These are phyloP conservation scores for Pristionchus mayeri DNA, from an alignment of 2,888 invertebrate species.

Conservation along the genomic window DNA sequence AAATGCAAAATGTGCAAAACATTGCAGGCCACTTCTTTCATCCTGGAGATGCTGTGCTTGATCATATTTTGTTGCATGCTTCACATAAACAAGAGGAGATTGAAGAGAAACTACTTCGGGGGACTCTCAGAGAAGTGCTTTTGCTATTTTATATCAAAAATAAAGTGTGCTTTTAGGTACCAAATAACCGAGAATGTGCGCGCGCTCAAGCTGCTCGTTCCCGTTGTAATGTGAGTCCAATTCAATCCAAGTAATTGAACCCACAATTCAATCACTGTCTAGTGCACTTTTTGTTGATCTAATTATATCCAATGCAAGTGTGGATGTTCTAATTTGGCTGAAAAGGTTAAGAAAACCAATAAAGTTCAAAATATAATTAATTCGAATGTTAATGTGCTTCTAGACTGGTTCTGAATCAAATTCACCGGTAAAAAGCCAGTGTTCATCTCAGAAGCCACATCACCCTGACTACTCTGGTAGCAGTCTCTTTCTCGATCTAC, in stretches of 20 bases:
- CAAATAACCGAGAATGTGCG: conserved; percentile 36
- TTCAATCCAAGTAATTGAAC: background rate
- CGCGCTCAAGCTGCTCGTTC: conserved; percentile 8
- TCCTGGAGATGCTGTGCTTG: background rate
- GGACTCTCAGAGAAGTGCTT: background rate
- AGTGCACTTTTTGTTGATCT: no score
- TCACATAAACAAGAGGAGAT: background rate
- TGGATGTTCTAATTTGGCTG: no score
- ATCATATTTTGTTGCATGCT: background rate
- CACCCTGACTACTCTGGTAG: background rate
- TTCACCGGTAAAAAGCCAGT: no score
- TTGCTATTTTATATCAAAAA: background rate
- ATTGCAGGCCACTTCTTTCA: background rate
- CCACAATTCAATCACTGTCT: no score
- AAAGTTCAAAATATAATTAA: no score
- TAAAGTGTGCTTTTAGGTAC: background rate
- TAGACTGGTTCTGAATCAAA: no score
- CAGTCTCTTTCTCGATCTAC: background rate
- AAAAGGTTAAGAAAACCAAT: no score
- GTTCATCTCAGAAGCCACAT: background rate
- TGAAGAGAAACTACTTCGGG: background rate
- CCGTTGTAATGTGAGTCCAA: conserved; percentile 16
- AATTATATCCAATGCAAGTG: no score
- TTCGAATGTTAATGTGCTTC: no score
- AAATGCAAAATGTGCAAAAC: no score